Evolutionary conservation across 1,140 invertebrate genomes (phyloP), one percentile per base, ranked within the genome.

Genomic region (Drosophila navojoa): DNA sequence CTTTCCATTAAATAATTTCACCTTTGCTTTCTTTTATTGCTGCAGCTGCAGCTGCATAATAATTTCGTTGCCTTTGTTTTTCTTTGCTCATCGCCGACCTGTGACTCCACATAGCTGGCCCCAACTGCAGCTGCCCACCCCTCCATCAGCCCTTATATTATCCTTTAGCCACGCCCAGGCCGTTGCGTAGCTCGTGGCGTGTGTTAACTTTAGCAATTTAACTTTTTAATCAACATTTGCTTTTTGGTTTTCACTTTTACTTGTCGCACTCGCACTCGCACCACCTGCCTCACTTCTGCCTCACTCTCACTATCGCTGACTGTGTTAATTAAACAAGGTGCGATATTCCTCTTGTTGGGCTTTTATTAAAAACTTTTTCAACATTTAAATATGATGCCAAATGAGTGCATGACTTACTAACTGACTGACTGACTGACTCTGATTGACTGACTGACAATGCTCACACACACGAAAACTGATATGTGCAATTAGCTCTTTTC

Each of bases 211-310:
- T 86, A 63, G 77, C 81, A 86, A 86, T 86, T 86, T 86, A 86
- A 86, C 81, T 86, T 86, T 86, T 81, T 84, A 86, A 86, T 86
- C 81, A 86, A 86, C 81, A 86, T 86, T 86, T 86, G 79, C 75
- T 72, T 76, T 85, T 86, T 71, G 77, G 81, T 77, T 86, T 86
- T 86, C 81, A 86, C 81, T 81, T 81, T 86, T 86, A 80, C 82
- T 84, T 77, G 63, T 64, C 47, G 38, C 60, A 63, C 60, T 54
- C 32, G 54, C 47, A 60, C 32, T 5, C 59, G 72, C 10, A 40
- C 59, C 69, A 61, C 53, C 54, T 47, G 45, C 62, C 61, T 54
- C 27, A 27, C 45, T 42, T 27, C 7, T 27, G 44, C 42, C 9
- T 15, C n/a, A 27, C 44, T 42, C 47, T 73, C 67, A 38, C 49